Evolutionary conservation across 2,797 vertebrate genomes (phyloP).

Genomic region (Argyrosomus regius): DNA sequence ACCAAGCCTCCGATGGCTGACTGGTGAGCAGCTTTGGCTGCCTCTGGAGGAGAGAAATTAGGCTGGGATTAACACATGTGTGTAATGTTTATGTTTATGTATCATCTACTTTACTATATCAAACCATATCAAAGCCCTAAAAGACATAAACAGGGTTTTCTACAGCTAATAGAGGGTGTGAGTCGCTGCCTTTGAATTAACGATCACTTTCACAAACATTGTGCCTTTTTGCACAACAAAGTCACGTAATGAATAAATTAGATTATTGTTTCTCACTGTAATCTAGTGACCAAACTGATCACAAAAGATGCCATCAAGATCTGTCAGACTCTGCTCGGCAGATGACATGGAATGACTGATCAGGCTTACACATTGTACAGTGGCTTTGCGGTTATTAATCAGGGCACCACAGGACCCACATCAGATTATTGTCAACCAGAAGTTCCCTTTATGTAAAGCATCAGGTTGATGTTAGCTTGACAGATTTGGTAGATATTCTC

Average conservation of each 20-base stretch:
- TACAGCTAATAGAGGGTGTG: not conserved
- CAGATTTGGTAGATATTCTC: not conserved
- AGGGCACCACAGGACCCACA: not conserved
- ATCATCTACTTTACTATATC: not conserved
- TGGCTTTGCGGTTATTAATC: not conserved
- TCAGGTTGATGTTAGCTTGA: not conserved
- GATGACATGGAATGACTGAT: conserved; percentile 25
- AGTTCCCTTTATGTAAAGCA: not conserved
- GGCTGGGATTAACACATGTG: not conserved
- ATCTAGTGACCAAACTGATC: not conserved
- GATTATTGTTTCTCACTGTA: not conserved
- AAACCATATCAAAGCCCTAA: not conserved
- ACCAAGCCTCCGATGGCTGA: conserved; percentile 84
- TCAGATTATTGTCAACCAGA: not conserved
- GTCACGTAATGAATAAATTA: not conserved
- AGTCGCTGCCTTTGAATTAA: not conserved
- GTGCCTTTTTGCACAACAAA: not conserved
- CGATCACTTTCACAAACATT: not conserved
- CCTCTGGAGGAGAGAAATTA: conserved; percentile 82
- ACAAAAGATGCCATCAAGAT: conserved; percentile 8
- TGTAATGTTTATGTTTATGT: not conserved
- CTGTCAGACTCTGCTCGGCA: not conserved
- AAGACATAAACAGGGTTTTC: not conserved
- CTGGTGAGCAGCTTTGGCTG: conserved; percentile 90
- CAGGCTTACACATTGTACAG: not conserved